Evolutionary conservation across 1,140 invertebrate species (phyloP).

Genomic region (Globodera ellingtonae): DNA sequence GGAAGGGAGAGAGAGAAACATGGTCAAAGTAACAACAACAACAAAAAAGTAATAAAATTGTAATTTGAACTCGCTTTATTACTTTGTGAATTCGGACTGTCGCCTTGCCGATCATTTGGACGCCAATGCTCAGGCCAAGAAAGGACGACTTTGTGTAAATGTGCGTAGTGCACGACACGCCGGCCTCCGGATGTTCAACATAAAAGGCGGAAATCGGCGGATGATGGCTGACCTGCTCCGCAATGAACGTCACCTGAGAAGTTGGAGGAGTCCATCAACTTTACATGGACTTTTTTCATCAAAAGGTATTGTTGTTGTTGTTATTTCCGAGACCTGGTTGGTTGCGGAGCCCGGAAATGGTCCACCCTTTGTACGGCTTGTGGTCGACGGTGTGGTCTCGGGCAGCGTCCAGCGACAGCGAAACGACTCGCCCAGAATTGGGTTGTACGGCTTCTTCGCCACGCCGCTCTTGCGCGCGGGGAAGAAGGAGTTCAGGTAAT

Average conservation of each 20-base stretch:
- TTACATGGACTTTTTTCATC: background rate
- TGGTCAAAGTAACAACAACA: background rate
- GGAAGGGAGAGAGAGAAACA: background rate
- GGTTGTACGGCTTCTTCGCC: slow-evolving; percentile 72
- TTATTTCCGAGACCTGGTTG: slow-evolving; percentile 48
- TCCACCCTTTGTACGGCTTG: slow-evolving; percentile 64
- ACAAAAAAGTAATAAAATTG: background rate
- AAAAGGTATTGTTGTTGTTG: too few relatives aligned
- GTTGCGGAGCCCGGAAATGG: slow-evolving; percentile 63
- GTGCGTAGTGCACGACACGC: slow-evolving; percentile 69
- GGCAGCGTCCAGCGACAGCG: slow-evolving; percentile 69
- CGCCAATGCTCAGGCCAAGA: slow-evolving; percentile 69
- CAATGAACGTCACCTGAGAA: slow-evolving; percentile 74
- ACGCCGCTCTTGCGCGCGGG: slow-evolving; percentile 69
- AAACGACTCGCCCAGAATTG: slow-evolving; percentile 71
- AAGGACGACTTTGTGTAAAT: slow-evolving; percentile 72
- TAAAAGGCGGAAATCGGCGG: slow-evolving; percentile 77
- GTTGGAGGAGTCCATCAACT: background rate
- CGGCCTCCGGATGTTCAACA: slow-evolving; percentile 68
- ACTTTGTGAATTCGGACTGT: slow-evolving; percentile 67
- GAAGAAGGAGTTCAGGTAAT: slow-evolving; percentile 70
- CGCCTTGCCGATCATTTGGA: slow-evolving; percentile 70
- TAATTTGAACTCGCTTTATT: too few relatives aligned
- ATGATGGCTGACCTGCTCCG: slow-evolving; percentile 98
- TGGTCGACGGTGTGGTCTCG: slow-evolving; percentile 71